Percentiles rank a stretch among this genome's conserved stretches.
Evolutionary conservation across 2,797 vertebrate species (phyloP).

Genomic region (Lepidocolaptes lacrymiger): DNA sequence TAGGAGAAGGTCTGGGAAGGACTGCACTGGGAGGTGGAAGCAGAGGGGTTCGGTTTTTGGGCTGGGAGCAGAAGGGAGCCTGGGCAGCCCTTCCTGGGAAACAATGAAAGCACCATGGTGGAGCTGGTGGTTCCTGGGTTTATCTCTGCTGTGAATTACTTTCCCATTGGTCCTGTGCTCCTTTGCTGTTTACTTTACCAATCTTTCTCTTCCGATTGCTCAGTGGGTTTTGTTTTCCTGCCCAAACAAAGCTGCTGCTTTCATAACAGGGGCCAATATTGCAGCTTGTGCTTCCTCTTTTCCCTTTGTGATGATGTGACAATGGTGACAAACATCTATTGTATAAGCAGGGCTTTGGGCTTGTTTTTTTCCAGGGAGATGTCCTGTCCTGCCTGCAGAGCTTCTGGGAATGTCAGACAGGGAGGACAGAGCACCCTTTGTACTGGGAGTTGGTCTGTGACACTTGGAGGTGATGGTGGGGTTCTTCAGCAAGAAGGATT

Average conservation of each 20-base stretch:
- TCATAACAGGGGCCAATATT: constrained; percentile 4
- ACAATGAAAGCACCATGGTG: accelerated
- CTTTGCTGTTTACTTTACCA: neutral
- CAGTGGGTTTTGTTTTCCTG: constrained; percentile 28
- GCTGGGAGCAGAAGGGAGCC: neutral
- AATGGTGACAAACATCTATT: constrained; percentile 52
- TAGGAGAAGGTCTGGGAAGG: neutral
- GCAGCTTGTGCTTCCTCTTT: constrained; percentile 51
- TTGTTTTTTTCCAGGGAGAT: constrained; percentile 13
- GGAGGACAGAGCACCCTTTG: neutral
- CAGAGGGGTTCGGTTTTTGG: neutral
- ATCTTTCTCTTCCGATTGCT: neutral
- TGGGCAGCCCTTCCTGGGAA: neutral
- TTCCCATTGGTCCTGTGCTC: neutral
- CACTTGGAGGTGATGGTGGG: neutral
- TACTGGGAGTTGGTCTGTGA: accelerated
- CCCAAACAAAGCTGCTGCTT: constrained; percentile 27
- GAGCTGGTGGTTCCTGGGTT: neutral
- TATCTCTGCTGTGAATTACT: neutral
- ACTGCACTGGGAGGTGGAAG: neutral
- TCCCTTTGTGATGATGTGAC: constrained; percentile 48
- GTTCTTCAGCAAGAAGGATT: neutral
- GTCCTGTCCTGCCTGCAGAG: neutral
- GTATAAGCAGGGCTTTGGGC: neutral
- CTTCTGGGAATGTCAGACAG: neutral